Evolutionary conservation across 2,113 vertebrate genomes (phyloP), one percentile per base, ranked within the genome.

Genomic region (Eleginops maclovinus): DNA sequence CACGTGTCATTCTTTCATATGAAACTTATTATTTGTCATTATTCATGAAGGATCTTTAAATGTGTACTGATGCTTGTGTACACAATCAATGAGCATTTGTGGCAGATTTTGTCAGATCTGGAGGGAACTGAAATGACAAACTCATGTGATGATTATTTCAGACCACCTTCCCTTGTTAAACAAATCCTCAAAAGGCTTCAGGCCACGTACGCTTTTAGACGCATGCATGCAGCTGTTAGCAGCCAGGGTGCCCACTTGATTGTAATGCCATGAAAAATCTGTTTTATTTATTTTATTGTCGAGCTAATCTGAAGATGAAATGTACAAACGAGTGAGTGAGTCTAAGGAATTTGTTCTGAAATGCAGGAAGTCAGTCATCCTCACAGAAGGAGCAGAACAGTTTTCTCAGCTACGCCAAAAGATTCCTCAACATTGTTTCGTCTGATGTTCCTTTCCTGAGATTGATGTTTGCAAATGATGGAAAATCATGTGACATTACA

Each of bases 161-260:
- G 64, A 44, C 47, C 74, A 61, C 74, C 74, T 68, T 61, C 64
- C 55, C n/a, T 41, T 61, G 55, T 77, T 46, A 77, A 61, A 36
- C 19, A 54, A 61, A 68, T 53, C 55, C 50, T 58, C 69, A 50
- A 59, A 69, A 53, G 61, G 60, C 40, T 65, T 59, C 21, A 21
- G 41, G 60, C 46, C 53, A 43, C 0, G 17, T 61, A 28, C 0
- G 21, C 50, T 72, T 66, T 63, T 19, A 14, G 60, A 55, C 4
- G 10, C 21, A 66, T 16, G 17, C 19, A 50, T 54, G 10, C 43
- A 51, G 61, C 54, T 31, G 16, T 28, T 22, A 53, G 65, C 3
- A 41, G 61, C 43, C 53, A 81, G 24, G 51, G 17, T 17, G 24
- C 11, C 21, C 7, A 5, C 24, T 13, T 28, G 55, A 44, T 3